Conservation (phyloP, 2,113 vertebrate genomes). For the Coturnix japonica region DNA sequence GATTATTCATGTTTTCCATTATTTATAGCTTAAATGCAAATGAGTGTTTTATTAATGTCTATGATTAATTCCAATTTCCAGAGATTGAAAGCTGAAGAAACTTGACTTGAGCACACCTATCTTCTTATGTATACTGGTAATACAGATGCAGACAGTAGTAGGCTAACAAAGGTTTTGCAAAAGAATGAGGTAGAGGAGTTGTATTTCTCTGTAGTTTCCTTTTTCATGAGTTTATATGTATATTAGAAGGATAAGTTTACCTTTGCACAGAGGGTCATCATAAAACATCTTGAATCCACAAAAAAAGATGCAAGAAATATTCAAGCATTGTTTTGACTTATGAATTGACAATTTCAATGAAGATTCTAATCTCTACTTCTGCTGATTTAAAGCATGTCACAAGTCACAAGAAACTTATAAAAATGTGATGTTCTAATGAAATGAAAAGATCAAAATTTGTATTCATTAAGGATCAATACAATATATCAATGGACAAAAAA, state of each 20-base stretch:
- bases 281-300: background rate
- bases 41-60: background rate
- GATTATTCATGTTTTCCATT: background rate
- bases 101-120: background rate
- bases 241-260: background rate
- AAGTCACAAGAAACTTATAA: background rate
- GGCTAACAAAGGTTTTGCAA: background rate
- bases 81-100: background rate
- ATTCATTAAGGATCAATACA: background rate
- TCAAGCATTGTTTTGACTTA: background rate
- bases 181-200: background rate
- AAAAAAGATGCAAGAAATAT: background rate
- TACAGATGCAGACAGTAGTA: background rate
- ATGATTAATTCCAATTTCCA: background rate
- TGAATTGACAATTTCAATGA: background rate
- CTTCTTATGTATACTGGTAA: background rate
- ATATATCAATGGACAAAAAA: background rate
- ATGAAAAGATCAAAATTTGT: background rate
- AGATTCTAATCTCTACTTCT: background rate
- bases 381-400: background rate
- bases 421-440: background rate
- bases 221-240: background rate
- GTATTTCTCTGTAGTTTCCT: background rate
- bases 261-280: background rate
- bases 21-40: slow-evolving; percentile 19